These are phyloP conservation scores for Diarsia dahlii DNA, from an alignment of 2,888 invertebrate species.

Conservation along the genomic window DNA sequence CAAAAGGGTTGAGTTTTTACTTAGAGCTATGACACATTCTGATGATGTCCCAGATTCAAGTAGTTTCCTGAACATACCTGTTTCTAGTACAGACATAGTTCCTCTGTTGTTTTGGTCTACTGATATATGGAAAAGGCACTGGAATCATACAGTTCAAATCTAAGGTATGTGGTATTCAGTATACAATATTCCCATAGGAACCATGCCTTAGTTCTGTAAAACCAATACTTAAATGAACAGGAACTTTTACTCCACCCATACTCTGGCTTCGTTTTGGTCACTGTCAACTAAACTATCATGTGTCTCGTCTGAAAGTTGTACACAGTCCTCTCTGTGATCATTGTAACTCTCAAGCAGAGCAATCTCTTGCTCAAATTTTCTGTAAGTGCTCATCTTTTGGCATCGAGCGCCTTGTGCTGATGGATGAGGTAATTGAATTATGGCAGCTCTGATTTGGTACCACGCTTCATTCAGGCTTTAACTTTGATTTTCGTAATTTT, in stretches of 20 bases:
- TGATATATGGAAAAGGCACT: slow-evolving; percentile 6
- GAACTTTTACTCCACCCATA: too few species aligned
- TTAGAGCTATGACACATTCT: background rate
- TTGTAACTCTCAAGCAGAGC: too few species aligned
- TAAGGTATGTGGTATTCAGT: slow-evolving; percentile 9
- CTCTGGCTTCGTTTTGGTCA: too few species aligned
- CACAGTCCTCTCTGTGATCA: too few species aligned
- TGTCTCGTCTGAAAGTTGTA: too few species aligned
- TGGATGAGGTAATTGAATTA: slow-evolving; percentile 6
- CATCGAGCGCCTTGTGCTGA: too few species aligned
- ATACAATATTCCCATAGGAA: slow-evolving; percentile 10
- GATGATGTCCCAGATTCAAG: slow-evolving; percentile 8
- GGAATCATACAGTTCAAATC: slow-evolving; percentile 3
- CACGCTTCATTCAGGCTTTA: background rate
- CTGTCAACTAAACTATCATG: too few species aligned
- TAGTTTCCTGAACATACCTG: slow-evolving; percentile 8
- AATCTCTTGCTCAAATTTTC: too few species aligned
- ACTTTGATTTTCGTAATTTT: slow-evolving; percentile 30
- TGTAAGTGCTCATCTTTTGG: too few species aligned
- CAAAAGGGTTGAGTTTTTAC: background rate
- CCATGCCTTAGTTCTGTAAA: background rate
- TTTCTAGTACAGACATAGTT: slow-evolving; percentile 3
- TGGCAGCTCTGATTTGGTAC: too few species aligned
- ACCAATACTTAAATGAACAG: too few species aligned
- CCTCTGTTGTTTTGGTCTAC: background rate